Percentiles rank a stretch among this genome's conserved stretches.
Conservation (phyloP, 1,140 invertebrate species). For the Drosophila bipectinata region DNA sequence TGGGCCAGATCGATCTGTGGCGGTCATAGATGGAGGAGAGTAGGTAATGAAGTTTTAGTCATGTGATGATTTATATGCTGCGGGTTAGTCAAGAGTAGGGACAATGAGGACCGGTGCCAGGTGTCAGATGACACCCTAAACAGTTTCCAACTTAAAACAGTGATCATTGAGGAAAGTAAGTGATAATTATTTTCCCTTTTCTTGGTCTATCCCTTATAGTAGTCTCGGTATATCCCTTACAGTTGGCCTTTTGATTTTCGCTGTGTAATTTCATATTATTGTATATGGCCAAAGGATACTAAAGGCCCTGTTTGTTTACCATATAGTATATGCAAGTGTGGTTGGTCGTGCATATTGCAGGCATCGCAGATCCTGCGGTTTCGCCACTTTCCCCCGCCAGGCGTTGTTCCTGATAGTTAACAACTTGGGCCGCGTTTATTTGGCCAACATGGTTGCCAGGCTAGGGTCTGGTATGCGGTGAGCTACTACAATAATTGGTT, state of each 20-base stretch:
- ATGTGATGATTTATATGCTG: slow-evolving; percentile 63
- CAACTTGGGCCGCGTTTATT: slow-evolving; percentile 58
- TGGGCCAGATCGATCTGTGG: slow-evolving; percentile 83
- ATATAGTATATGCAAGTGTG: slow-evolving; percentile 22
- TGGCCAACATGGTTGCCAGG: slow-evolving; percentile 49
- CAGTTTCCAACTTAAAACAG: too few species aligned
- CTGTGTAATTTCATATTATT: slow-evolving; percentile 6
- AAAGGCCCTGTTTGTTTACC: background rate
- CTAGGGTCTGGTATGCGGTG: slow-evolving; percentile 11
- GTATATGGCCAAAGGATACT: background rate
- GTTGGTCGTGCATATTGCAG: slow-evolving; percentile 42
- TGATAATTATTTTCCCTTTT: too few species aligned
- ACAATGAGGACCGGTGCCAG: background rate
- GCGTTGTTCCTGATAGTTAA: slow-evolving; percentile 47
- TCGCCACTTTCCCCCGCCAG: slow-evolving; percentile 4
- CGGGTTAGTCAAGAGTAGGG: slow-evolving; percentile 26
- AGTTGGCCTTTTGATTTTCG: background rate
- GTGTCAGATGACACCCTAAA: background rate
- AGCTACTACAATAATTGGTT: slow-evolving; percentile 66
- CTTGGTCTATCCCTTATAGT: background rate
- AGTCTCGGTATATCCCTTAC: too few species aligned
- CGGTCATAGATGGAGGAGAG: slow-evolving; percentile 8
- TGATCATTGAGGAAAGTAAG: too few species aligned
- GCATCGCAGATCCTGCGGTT: slow-evolving; percentile 30
- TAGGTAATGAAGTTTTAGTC: slow-evolving; percentile 51